A percentile compares a stretch with the other conserved stretches of the same genome.
Evolutionary conservation across 2,888 invertebrate species (phyloP).

Genomic region (Nomada fucata): DNA sequence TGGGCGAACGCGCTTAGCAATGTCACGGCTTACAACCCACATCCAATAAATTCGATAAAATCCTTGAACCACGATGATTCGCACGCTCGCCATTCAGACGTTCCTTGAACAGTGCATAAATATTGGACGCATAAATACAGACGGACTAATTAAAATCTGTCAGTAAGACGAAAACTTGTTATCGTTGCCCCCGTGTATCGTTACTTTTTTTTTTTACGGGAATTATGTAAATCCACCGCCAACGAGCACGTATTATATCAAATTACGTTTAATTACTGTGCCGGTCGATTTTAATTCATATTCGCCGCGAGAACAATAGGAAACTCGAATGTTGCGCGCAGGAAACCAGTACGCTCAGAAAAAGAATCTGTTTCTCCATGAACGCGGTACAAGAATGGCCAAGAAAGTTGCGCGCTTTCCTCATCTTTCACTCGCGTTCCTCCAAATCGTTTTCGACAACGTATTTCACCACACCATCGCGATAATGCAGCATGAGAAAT

Average conservation of each 20-base stretch:
- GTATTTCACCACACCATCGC: background rate
- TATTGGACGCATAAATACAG: slow-evolving; percentile 5
- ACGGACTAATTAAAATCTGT: slow-evolving; percentile 23
- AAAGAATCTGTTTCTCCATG: background rate
- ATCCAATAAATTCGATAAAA: background rate
- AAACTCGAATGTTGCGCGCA: background rate
- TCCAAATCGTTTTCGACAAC: background rate
- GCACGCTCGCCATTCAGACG: background rate
- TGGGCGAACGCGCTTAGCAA: no score
- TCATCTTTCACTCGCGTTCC: no score
- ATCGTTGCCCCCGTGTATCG: background rate
- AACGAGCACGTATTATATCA: background rate
- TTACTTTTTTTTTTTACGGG: background rate
- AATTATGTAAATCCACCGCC: slow-evolving; percentile 17
- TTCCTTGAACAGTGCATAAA: background rate
- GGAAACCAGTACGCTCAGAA: background rate
- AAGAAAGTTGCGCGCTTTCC: no score
- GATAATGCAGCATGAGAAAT: background rate
- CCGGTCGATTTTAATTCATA: background rate
- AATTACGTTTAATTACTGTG: slow-evolving; percentile 19
- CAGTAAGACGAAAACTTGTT: slow-evolving; percentile 3
- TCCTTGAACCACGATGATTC: background rate
- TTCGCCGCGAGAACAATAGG: slow-evolving; percentile 11
- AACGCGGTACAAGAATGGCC: no score
- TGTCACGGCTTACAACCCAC: background rate